A percentile compares a stretch with the other conserved stretches of the same genome.
phyloP scores from a whole-genome alignment of 2,888 invertebrate species.

The Atethmia centrago region DNA sequence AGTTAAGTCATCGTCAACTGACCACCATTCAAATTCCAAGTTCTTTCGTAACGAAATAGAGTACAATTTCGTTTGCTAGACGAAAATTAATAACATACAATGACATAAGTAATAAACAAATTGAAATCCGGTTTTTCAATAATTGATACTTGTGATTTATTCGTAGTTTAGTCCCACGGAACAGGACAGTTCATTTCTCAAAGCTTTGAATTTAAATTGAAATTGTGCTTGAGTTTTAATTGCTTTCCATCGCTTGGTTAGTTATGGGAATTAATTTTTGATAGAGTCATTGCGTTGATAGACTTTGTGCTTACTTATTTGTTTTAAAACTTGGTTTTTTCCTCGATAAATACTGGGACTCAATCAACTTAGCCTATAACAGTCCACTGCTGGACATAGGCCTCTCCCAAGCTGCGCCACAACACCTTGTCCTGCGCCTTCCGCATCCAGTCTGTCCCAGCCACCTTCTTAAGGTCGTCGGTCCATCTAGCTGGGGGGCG shows the following conservation, averaged over 20 bases:
- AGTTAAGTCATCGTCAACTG: constrained; percentile 49
- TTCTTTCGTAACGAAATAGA: constrained; percentile 10
- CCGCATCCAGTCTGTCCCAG: no score
- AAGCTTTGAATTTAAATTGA: constrained; percentile 49
- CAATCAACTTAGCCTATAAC: no score
- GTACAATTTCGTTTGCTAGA: constrained; percentile 19
- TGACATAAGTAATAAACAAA: constrained; percentile 62
- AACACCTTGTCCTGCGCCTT: no score
- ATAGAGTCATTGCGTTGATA: constrained; percentile 2
- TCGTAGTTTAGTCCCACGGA: constrained; percentile 45
- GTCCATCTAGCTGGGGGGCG: no score
- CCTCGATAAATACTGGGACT: not conserved
- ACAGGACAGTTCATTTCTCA: constrained; percentile 50
- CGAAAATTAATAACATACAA: constrained; percentile 50
- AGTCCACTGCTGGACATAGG: no score
- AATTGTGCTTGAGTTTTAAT: constrained; percentile 47
- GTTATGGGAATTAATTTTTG: constrained; percentile 18
- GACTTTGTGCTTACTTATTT: not conserved
- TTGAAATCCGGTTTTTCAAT: constrained; percentile 63
- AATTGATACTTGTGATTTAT: constrained; percentile 61
- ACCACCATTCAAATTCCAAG: constrained; percentile 7
- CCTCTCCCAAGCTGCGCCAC: no score
- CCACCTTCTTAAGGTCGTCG: no score
- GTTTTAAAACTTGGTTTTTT: not conserved
- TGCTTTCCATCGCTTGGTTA: constrained; percentile 31